These are phyloP conservation scores for Ptychobarbus kaznakovi DNA, from an alignment of 2,797 vertebrate genomes.

Conservation along the genomic window DNA sequence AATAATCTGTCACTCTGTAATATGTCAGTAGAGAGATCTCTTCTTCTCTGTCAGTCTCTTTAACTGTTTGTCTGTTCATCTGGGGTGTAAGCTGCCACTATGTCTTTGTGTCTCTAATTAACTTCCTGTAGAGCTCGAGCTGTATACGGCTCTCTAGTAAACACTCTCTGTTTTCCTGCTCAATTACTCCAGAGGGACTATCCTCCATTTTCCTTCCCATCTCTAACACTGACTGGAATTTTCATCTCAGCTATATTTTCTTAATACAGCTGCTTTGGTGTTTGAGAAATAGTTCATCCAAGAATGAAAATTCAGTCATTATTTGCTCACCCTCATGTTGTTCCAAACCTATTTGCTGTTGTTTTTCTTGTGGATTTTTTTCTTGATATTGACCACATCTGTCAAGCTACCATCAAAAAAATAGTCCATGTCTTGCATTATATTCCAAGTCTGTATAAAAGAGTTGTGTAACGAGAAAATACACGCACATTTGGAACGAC, in stretches of 20 bases:
- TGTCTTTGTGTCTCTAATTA: conserved; percentile 45
- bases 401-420: background rate
- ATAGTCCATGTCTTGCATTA: background rate
- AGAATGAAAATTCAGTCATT: background rate
- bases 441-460: background rate
- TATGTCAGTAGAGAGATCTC: conserved; percentile 27
- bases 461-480: background rate
- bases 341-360: background rate
- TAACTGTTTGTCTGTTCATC: conserved; percentile 46
- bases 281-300: background rate
- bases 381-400: background rate
- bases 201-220: conserved; percentile 11
- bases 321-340: background rate
- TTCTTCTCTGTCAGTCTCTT: conserved; percentile 38
- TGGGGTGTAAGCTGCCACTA: conserved; percentile 36
- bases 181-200: background rate
- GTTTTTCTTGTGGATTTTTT: background rate
- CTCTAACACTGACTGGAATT: background rate
- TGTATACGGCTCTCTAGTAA: conserved; percentile 33
- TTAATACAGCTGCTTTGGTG: background rate
- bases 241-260: background rate
- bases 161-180: conserved; percentile 10
- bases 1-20: conserved; percentile 44
- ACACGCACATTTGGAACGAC: background rate
- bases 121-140: conserved; percentile 21